Evolutionary conservation across 2,113 vertebrate species (phyloP), one percentile per base, ranked within the genome.

Genomic region (Macroglossus sobrinus): DNA sequence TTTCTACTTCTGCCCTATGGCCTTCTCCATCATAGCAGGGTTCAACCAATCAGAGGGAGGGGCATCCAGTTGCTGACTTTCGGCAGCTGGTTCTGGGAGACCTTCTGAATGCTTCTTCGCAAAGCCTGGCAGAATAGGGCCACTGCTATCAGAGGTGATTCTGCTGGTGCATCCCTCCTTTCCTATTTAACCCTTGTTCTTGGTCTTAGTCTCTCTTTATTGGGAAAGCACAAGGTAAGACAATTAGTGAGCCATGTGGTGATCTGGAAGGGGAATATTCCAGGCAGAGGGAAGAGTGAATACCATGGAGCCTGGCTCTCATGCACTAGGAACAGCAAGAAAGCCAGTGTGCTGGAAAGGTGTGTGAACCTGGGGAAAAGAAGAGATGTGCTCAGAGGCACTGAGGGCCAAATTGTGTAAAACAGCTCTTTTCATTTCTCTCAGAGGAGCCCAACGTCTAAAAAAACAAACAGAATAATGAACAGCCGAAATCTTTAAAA

Each of bases 241-340:
- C 18, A 22, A 21, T 38, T 11, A n/a, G 1, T 19, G 16, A 47
- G 45, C 22, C 21, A 0, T 1, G 3, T 66, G n/a, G 4, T 24
- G 78, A 3, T 21, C 4, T 28, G 22, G 5, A 12, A 45, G 50
- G 12, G 11, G 7, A 81, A 1, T 4, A 3, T 50, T 35, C 22
- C 7, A 64, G 61, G 22, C 3, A 61, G 15, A 59, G 0, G 14
- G 38, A n/a, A 3, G 24, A 72, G 19, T 30, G 11, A 33, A 19
- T 1, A 38, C 3, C 1, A 35, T 5, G n/a, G 5, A 47, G 26
- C 3, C 21, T 2, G 7, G 4, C 1, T n/a, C 11, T 64, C 5
- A 1, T 2, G 9, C 2, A 33, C 30, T 28, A 26, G 8, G 0
- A 16, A 15, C 10, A 19, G 8, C 7, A 6, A 24, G 57, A 43